Evolutionary conservation across 2,113 vertebrate species (phyloP), one percentile per base, ranked within the genome.

Genomic region (Paracyprichromis sp.): DNA sequence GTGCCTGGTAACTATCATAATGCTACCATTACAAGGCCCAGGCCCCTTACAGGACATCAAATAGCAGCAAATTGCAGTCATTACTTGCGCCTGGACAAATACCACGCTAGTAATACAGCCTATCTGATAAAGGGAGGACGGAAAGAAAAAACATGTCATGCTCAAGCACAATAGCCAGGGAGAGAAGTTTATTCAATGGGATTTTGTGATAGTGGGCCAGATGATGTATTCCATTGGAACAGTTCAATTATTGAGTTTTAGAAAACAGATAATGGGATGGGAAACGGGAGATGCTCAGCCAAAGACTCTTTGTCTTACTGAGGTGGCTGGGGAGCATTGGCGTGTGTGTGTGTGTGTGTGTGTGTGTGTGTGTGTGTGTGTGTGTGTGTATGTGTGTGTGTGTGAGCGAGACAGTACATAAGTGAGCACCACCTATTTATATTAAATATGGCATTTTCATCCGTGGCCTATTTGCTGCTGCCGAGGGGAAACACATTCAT

Each of bases 191-290:
- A 92, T 93, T 94, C 90, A 93, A 84, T 89, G 83, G 21, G 86
- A 84, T 83, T 93, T 90, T 94, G 87, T 92, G 90, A 90, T 92
- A 76, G 84, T 29, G 52, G 80, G 86, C 83, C 14, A 45, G 90
- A 94, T 93, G 92, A 94, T 94, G 89, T 93, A 95, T 92, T 94
- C 91, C 79, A 90, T 92, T 87, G 88, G 91, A 94, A 94, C 84
- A 92, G 86, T 95, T 95, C 94, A 94, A 93, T 96, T 95, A 96
- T 95, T 95, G 92, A 94, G 91, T 95, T 95, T 91, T 91, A 94
- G 89, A 92, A 94, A 94, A 92, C 86, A 92, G 88, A 94, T 94
- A 96, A 95, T 95, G 87, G 92, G 88, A 89, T 71, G 88, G 90
- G 92, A 94, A 93, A 90, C 40, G 63, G 61, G 83, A 87, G 89